Evolutionary conservation across 2,888 invertebrate genomes (phyloP).

Genomic region (Ichneumoninae sp.): DNA sequence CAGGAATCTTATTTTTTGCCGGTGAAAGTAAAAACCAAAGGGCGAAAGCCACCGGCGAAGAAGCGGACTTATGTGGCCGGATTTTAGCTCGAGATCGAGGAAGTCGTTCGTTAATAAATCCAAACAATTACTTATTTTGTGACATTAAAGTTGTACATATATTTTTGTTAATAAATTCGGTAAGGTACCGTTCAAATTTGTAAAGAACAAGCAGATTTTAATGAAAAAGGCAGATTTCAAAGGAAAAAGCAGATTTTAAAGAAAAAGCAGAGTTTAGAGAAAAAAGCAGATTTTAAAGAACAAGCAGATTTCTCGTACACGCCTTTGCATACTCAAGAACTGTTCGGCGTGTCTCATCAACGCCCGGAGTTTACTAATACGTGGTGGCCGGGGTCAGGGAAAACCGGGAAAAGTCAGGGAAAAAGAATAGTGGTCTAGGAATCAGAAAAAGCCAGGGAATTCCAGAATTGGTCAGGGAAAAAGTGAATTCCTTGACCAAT

Average conservation of each 20-base stretch:
- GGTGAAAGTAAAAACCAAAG: constrained; percentile 64
- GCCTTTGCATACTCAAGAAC: constrained; percentile 75
- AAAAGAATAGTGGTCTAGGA: too few species aligned
- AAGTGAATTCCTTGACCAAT: too few species aligned
- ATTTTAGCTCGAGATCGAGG: constrained; percentile 63
- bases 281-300: neutral
- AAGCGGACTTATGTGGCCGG: constrained; percentile 70
- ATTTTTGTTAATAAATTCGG: neutral
- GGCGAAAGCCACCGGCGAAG: constrained; percentile 67
- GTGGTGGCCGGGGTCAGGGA: too few species aligned
- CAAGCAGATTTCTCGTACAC: constrained; percentile 55
- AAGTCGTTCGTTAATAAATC: neutral
- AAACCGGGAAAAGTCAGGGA: too few species aligned
- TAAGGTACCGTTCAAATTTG: too few species aligned
- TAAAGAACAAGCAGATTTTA: too few species aligned
- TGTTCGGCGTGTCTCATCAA: constrained; percentile 76
- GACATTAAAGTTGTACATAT: neutral
- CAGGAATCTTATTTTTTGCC: constrained; percentile 74
- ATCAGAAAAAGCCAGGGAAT: too few species aligned
- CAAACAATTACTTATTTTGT: neutral
- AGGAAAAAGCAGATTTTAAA: too few species aligned
- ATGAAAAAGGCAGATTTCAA: constrained; percentile 1
- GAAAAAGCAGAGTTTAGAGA: too few species aligned
- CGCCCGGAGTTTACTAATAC: constrained; percentile 47
- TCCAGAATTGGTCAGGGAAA: too few species aligned